Percentiles rank a stretch among this genome's conserved stretches.
These are phyloP conservation scores for Turnix velox DNA, from an alignment of 2,113 vertebrate species.

Conservation along the genomic window DNA sequence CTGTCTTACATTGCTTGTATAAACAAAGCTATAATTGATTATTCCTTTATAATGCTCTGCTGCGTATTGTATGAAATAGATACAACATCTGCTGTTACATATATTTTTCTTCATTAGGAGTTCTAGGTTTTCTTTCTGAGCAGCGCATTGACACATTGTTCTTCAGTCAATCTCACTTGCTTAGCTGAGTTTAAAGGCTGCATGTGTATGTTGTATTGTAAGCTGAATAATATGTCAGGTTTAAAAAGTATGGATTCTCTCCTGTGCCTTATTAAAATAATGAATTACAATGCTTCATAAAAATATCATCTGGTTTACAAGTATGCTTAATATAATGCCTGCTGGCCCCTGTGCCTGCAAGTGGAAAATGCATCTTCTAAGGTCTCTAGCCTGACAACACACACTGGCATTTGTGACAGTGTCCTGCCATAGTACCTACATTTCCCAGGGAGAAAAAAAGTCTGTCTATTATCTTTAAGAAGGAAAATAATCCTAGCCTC, in stretches of 20 bases:
- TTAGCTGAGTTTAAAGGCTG: neutral
- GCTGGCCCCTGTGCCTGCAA: neutral
- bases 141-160: neutral
- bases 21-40: neutral
- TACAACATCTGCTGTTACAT: neutral
- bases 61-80: neutral
- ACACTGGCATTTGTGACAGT: fast-evolving
- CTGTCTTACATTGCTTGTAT: neutral
- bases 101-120: neutral
- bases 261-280: neutral
- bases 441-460: neutral
- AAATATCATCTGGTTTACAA: neutral
- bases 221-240: neutral
- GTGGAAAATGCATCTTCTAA: neutral
- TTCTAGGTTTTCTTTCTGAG: neutral
- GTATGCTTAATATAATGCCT: neutral
- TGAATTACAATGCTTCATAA: neutral
- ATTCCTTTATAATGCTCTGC: neutral
- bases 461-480: slow-evolving; percentile 23
- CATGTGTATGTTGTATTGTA: neutral
- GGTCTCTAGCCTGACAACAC: neutral
- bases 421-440: neutral
- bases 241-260: neutral
- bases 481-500: neutral
- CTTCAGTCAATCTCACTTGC: neutral